Evolutionary conservation across 2,888 invertebrate genomes (phyloP), one percentile per base, ranked within the genome.

Genomic region (Oscheius onirici): DNA sequence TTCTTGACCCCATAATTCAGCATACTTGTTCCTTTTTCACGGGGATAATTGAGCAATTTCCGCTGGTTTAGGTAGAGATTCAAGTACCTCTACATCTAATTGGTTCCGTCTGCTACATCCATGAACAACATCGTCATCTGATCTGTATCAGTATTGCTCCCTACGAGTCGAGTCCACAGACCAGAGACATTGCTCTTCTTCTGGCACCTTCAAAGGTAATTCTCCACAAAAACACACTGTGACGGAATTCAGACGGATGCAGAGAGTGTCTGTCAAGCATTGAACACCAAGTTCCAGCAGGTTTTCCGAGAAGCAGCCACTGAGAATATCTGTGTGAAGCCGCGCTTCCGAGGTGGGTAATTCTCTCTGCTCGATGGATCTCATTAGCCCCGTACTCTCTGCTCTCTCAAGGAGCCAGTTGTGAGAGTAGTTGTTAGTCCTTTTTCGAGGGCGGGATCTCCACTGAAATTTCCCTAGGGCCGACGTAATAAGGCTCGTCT

Each of bases 31-130:
- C 13, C 43, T 43, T 3, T 20, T 52, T 26, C 17, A 52, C 55
- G 8, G 8, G 26, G 5, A 55, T 55, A 55, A 55, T 55, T 55
- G 34, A 28, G n/a, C 28, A 55, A 55, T 24, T 26, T 55, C 55
- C n/a, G 3, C 20, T 55, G 3, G 11, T 55, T 22, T 49, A 63
- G 63, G 63, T 63, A 2, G 63, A 63, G 34, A 51, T 66, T 11
- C 17, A 52, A 13, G 66, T 58, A 15, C 69, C 69, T 1, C 46
- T 69, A 10, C 69, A 69, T 44, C 57, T 69, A 10, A 69, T 69
- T n/a, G 69, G 58, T 11, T 69, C 69, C 5, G 69, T 69, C 41
- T 51, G 69, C 28, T 69, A 69, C 24, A 69, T 69, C 34, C 15
- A 46, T 2, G 69, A 69, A 26, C 52, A 69, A 24, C 52, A 28